phyloP scores from a whole-genome alignment of 2,888 invertebrate species.

The Drosophila robusta region DNA sequence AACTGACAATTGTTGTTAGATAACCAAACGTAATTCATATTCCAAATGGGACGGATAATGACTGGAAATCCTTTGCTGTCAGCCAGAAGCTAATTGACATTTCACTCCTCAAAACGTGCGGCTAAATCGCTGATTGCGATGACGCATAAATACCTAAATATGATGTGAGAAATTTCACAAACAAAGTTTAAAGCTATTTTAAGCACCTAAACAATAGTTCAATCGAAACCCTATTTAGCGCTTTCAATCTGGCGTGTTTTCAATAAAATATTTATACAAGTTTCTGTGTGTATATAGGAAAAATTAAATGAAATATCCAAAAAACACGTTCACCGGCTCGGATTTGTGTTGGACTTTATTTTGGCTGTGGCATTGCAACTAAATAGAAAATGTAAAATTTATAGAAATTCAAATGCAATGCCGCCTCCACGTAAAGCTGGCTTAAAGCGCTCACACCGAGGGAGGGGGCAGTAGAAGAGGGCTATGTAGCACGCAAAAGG shows the following conservation, averaged over 20 bases:
- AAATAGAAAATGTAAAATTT: slow-evolving; percentile 74
- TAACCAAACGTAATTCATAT: slow-evolving; percentile 32
- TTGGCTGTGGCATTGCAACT: slow-evolving; percentile 49
- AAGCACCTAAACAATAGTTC: slow-evolving; percentile 6
- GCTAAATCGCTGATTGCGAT: too few relatives aligned
- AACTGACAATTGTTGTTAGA: slow-evolving; percentile 40
- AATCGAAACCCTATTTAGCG: background rate
- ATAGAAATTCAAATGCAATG: slow-evolving; percentile 71
- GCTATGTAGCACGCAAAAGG: slow-evolving; percentile 10
- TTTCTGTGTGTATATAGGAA: background rate
- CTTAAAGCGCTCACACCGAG: slow-evolving; percentile 55
- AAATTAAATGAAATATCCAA: slow-evolving; percentile 44
- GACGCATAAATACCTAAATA: background rate
- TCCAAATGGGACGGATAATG: background rate
- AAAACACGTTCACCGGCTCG: slow-evolving; percentile 26
- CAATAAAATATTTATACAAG: slow-evolving; percentile 8
- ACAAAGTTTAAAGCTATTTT: background rate
- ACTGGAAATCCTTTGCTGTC: background rate
- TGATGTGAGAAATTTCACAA: background rate
- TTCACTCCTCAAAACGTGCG: background rate
- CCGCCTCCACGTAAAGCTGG: slow-evolving; percentile 64
- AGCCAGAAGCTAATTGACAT: slow-evolving; percentile 2
- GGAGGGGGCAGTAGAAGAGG: background rate
- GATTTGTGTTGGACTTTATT: slow-evolving; percentile 29
- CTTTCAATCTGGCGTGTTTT: slow-evolving; percentile 6